Percentiles rank a stretch among this genome's conserved stretches.
Conservation (phyloP, 37 sponge, comb jelly and placozoan species). For the Eunapius fragilis region DNA sequence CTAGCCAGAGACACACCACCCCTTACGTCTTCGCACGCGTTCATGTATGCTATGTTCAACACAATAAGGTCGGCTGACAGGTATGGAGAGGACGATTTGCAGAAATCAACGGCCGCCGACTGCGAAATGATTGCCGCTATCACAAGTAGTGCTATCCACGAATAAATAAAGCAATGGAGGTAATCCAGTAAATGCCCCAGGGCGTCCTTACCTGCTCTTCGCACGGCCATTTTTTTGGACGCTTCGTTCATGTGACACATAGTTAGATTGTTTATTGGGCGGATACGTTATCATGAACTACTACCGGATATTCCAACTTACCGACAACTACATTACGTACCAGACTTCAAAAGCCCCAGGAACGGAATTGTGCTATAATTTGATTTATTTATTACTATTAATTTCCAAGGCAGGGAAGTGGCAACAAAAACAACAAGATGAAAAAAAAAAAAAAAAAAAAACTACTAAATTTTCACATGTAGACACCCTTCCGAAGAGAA, state of each 20-base stretch:
- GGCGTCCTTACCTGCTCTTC: background rate
- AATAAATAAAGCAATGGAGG: background rate
- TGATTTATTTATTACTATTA: no score
- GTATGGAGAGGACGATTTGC: background rate
- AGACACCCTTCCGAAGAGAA: background rate
- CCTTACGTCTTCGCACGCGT: background rate
- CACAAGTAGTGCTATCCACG: background rate
- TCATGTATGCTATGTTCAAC: background rate
- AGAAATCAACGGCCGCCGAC: background rate
- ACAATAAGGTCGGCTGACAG: background rate
- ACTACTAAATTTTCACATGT: background rate
- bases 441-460: background rate
- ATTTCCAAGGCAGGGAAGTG: no score
- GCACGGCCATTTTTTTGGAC: background rate
- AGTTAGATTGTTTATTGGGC: background rate
- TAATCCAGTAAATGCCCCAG: background rate
- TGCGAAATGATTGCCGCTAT: background rate
- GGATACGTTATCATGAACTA: background rate
- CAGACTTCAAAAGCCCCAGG: no score
- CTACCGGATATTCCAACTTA: background rate
- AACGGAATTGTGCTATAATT: no score
- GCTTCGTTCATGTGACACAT: background rate
- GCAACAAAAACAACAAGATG: background rate
- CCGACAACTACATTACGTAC: no score
- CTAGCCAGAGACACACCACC: background rate